Percentiles rank a stretch among this genome's conserved stretches.
These are phyloP conservation scores for Cephus rjabovi DNA, from an alignment of 2,888 invertebrate species.

Conservation along the genomic window DNA sequence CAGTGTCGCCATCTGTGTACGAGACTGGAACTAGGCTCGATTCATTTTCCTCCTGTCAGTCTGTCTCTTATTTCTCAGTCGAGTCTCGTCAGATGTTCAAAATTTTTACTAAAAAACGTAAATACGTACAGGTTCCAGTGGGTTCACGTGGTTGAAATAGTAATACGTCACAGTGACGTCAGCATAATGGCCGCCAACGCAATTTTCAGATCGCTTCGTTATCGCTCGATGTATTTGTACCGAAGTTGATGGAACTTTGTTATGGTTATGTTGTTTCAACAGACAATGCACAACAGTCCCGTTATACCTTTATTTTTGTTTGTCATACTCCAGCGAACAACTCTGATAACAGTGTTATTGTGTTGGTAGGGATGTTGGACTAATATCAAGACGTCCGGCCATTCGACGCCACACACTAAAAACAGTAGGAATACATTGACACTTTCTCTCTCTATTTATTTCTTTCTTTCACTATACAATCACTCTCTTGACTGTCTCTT, in stretches of 20 bases:
- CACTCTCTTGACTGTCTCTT: conserved; percentile 5
- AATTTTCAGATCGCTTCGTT: neutral
- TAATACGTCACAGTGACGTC: neutral
- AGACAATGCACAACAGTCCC: neutral
- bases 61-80: neutral
- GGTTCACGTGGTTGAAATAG: neutral
- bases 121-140: neutral
- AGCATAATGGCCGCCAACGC: neutral
- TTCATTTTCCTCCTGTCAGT: neutral
- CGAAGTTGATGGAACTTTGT: neutral
- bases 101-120: neutral
- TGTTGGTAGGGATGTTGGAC: conserved; percentile 64
- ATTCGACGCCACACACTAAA: conserved; percentile 64
- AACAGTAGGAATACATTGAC: conserved; percentile 65
- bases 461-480: neutral
- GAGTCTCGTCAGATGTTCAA: neutral
- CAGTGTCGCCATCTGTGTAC: neutral
- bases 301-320: neutral
- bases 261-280: neutral
- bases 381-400: conserved; percentile 59
- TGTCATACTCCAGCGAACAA: conserved; percentile 1
- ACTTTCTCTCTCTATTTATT: conserved; percentile 16
- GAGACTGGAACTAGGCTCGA: neutral
- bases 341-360: conserved; percentile 55
- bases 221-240: neutral